Percentiles rank a stretch among this genome's conserved stretches.
Conservation (phyloP, 1,140 invertebrate genomes). For the Diabrotica virgifera region DNA sequence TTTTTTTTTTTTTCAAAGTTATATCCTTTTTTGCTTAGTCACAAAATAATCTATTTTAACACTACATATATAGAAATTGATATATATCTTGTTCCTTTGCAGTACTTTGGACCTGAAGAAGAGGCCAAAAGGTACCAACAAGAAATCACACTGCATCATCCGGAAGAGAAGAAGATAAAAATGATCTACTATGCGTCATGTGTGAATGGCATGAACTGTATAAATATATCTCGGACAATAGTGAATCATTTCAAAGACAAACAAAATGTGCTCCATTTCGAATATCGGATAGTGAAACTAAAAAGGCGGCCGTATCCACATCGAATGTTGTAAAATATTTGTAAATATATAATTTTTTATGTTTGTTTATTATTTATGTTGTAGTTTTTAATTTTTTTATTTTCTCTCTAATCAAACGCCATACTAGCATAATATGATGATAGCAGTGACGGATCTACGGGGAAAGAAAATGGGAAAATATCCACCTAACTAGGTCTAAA, state of each 20-base stretch:
- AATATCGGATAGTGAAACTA: constrained; percentile 38
- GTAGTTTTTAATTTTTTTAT: not conserved
- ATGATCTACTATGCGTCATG: constrained; percentile 40
- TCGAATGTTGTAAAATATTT: constrained; percentile 26
- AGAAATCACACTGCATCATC: constrained; percentile 40
- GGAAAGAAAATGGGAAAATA: too few relatives aligned
- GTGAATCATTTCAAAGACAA: constrained; percentile 40
- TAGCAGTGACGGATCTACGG: too few relatives aligned
- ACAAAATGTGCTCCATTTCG: constrained; percentile 40
- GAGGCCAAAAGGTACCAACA: constrained; percentile 40
- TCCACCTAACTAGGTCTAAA: too few relatives aligned
- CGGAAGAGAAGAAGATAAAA: constrained; percentile 39
- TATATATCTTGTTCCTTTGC: not conserved
- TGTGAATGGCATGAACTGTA: constrained; percentile 38
- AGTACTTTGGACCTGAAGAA: constrained; percentile 40
- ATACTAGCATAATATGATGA: too few relatives aligned
- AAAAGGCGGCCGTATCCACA: constrained; percentile 37
- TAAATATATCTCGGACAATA: constrained; percentile 40
- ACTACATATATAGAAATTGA: not conserved
- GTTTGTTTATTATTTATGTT: not conserved
- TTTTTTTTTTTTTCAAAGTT: too few relatives aligned
- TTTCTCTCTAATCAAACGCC: not conserved
- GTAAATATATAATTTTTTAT: constrained; percentile 3
- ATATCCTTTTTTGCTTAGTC: not conserved
- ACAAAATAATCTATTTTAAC: not conserved